A percentile compares a stretch with the other conserved stretches of the same genome.
Conservation (phyloP, 2,888 invertebrate species). For the Diarsia dahlii region DNA sequence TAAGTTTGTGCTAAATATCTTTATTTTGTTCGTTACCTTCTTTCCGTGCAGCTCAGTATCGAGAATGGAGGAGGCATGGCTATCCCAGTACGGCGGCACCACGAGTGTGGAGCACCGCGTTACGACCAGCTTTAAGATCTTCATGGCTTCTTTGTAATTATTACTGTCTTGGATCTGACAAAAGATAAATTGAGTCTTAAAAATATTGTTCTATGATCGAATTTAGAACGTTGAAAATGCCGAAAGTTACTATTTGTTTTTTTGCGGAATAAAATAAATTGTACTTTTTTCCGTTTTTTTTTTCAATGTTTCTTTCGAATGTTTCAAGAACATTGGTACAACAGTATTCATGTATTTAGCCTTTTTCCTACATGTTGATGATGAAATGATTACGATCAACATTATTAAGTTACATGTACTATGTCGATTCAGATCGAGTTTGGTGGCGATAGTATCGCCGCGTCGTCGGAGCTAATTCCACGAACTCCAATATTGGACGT, state of each 20-base stretch:
- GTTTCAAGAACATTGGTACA: no score
- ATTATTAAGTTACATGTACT: neutral
- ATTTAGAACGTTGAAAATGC: no score
- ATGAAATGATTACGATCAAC: neutral
- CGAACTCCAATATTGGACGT: neutral
- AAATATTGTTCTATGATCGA: neutral
- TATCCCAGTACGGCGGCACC: conserved; percentile 93
- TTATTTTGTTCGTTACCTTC: conserved; percentile 87
- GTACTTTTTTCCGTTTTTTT: no score
- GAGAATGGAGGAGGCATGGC: conserved; percentile 93
- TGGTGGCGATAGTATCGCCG: neutral
- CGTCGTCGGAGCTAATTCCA: neutral
- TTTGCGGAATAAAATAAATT: no score
- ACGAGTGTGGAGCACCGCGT: conserved; percentile 98
- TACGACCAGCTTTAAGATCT: conserved; percentile 98
- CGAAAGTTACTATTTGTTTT: no score
- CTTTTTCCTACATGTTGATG: neutral
- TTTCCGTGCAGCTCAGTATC: conserved; percentile 96
- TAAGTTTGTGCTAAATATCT: neutral
- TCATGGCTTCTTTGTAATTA: conserved; percentile 98
- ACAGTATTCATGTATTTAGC: no score
- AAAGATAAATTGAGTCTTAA: conserved; percentile 6
- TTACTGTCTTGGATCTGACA: conserved; percentile 91
- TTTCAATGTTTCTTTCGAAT: no score
- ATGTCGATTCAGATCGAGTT: neutral